A percentile compares a stretch with the other conserved stretches of the same genome.
phyloP scores from a whole-genome alignment of 2,888 invertebrate species.

The Hymenopus coronatus region DNA sequence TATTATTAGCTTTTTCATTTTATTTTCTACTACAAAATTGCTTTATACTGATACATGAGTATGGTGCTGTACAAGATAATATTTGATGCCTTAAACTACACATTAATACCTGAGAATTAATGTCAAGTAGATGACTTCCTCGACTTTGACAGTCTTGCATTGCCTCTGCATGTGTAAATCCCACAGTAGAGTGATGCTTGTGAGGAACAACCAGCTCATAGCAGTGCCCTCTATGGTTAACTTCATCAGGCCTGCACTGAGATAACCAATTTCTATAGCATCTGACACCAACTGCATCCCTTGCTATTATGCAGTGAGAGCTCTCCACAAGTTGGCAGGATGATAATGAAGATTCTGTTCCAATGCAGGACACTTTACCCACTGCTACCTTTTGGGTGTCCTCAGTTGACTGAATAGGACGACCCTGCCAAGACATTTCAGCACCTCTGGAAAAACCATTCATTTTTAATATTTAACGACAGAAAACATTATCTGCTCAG shows the following conservation, averaged over 20 bases:
- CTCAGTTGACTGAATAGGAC: constrained; percentile 40
- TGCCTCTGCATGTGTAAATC: constrained; percentile 47
- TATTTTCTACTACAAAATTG: too few relatives aligned
- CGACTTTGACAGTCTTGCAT: constrained; percentile 46
- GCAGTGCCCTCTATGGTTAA: constrained; percentile 51
- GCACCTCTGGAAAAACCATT: constrained; percentile 48
- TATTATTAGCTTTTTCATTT: too few relatives aligned
- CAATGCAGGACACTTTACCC: constrained; percentile 45
- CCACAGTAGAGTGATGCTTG: constrained; percentile 28
- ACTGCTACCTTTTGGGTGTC: constrained; percentile 45
- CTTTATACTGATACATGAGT: too few relatives aligned
- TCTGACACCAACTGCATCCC: constrained; percentile 47
- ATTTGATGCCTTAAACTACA: too few relatives aligned
- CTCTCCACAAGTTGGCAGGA: constrained; percentile 12
- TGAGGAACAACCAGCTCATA: constrained; percentile 43
- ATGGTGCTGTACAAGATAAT: too few relatives aligned
- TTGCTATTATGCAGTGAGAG: constrained; percentile 42
- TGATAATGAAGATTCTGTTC: constrained; percentile 47
- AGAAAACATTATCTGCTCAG: background rate
- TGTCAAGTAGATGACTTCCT: constrained; percentile 49
- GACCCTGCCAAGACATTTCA: constrained; percentile 50
- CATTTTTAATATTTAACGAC: background rate
- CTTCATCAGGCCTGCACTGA: constrained; percentile 50
- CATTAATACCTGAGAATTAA: constrained; percentile 44
- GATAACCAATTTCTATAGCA: constrained; percentile 46